These are phyloP conservation scores for Saguinus imperator DNA, from an alignment of 2,113 vertebrate genomes.

Conservation along the genomic window DNA sequence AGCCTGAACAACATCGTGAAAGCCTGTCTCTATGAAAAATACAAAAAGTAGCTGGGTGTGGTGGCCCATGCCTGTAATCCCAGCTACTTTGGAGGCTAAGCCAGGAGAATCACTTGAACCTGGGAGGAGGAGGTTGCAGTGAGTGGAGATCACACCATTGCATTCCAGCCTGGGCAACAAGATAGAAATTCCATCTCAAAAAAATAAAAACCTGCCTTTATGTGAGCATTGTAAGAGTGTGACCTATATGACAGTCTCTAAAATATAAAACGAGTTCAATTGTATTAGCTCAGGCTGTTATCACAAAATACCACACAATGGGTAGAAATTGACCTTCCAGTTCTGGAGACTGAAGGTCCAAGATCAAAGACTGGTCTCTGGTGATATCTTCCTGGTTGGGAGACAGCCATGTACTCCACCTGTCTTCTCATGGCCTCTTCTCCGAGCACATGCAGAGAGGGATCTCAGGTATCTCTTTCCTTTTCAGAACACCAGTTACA, in stretches of 20 bases:
- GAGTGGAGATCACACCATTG: no score
- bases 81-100: no score
- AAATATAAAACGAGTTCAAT: not conserved
- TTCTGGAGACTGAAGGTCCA: not conserved
- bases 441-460: not conserved
- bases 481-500: not conserved
- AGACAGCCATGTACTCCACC: not conserved
- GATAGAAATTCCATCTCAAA: no score
- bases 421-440: no score
- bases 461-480: not conserved
- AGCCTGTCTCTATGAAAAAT: no score
- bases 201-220: not conserved
- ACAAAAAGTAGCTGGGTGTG: no score
- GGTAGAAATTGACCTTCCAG: not conserved
- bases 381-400: not conserved
- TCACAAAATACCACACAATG: not conserved
- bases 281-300: no score
- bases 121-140: no score
- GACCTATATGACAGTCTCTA: not conserved
- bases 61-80: no score
- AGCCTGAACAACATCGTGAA: no score
- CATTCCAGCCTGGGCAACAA: no score
- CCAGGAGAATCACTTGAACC: no score
- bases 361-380: not conserved
- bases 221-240: not conserved